A percentile compares a stretch with the other conserved stretches of the same genome.
These are phyloP conservation scores for Lordiphosa fenestrarum DNA, from an alignment of 2,888 invertebrate genomes.

Conservation along the genomic window DNA sequence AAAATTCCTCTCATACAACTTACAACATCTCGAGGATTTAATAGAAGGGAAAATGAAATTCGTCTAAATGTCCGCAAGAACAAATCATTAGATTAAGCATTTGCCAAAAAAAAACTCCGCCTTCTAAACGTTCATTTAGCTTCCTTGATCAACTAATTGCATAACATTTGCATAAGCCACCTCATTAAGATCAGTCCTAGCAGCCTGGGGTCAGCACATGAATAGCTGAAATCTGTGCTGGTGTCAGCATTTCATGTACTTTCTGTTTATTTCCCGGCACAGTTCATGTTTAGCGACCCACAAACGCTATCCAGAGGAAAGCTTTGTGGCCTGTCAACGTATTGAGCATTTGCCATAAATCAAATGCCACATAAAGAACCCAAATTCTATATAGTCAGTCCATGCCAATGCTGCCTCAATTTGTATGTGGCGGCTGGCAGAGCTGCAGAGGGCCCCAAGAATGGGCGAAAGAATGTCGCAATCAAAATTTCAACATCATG, in stretches of 20 bases:
- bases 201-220: too few species aligned
- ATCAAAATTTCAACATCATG: conserved; percentile 72
- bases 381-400: conserved; percentile 24
- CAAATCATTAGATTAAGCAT: too few species aligned
- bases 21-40: too few species aligned
- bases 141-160: conserved; percentile 37
- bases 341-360: conserved; percentile 65
- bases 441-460: conserved; percentile 39
- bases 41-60: too few species aligned
- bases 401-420: conserved; percentile 12
- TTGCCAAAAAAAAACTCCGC: neutral
- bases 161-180: conserved; percentile 59
- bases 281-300: conserved; percentile 19
- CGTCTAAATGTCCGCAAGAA: too few species aligned
- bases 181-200: too few species aligned
- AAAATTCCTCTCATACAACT: too few species aligned
- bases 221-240: conserved; percentile 20
- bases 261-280: conserved; percentile 11
- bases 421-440: conserved; percentile 1
- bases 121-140: neutral
- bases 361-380: conserved; percentile 51
- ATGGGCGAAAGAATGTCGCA: conserved; percentile 63
- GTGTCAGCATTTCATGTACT: conserved; percentile 15
- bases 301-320: conserved; percentile 55
- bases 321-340: conserved; percentile 63